Conservation (phyloP, 2,113 vertebrate species). For the Zapornia atra region DNA sequence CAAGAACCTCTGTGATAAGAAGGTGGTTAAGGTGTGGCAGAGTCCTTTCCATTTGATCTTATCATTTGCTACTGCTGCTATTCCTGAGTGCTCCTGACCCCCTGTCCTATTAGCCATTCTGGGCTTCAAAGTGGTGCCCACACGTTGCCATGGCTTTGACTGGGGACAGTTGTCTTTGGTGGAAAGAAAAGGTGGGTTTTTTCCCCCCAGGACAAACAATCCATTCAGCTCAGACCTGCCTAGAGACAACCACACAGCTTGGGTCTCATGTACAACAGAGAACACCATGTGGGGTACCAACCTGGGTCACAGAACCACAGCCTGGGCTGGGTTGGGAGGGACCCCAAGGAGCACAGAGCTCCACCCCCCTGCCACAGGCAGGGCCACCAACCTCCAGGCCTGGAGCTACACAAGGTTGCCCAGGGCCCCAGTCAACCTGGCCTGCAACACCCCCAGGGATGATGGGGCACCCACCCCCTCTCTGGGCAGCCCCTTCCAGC, state of each 20-base stretch:
- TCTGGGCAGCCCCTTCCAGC: too few relatives aligned
- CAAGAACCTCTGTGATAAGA: neutral
- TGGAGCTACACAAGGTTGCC: too few relatives aligned
- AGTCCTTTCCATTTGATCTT: neutral
- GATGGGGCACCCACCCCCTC: too few relatives aligned
- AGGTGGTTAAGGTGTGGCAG: neutral
- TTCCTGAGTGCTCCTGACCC: neutral
- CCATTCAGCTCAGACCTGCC: neutral
- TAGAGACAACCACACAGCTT: neutral
- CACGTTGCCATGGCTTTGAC: neutral
- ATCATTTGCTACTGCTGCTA: neutral
- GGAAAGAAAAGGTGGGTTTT: neutral
- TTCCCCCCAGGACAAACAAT: neutral
- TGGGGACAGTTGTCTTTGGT: neutral
- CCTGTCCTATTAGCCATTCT: neutral
- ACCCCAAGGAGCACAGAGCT: too few relatives aligned
- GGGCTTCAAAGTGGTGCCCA: neutral
- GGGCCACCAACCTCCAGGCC: too few relatives aligned
- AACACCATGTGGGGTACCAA: accelerated
- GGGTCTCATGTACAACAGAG: neutral
- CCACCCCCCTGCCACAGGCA: too few relatives aligned
- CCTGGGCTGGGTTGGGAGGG: too few relatives aligned
- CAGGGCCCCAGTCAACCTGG: too few relatives aligned
- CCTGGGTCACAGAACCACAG: neutral
- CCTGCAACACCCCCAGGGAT: too few relatives aligned